Conservation (phyloP, 2,113 vertebrate species). For the Callithrix jacchus region DNA sequence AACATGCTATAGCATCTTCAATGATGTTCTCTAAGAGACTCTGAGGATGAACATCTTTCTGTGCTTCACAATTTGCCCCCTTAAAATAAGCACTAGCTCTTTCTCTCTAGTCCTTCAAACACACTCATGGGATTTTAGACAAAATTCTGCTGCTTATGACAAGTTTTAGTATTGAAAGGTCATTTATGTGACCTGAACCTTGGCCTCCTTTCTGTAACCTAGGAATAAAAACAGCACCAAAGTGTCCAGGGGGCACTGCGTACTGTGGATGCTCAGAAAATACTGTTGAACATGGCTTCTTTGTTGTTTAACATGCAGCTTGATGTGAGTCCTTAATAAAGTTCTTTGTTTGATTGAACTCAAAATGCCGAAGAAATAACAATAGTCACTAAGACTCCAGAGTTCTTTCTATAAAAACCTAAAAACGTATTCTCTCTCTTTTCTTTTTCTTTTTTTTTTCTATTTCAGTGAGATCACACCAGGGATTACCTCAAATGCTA, state of each 20-base stretch:
- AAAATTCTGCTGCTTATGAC: not conserved
- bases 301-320: accelerated
- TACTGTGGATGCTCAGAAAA: not conserved
- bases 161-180: not conserved
- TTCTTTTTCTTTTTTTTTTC: not conserved
- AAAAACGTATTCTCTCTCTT: not conserved
- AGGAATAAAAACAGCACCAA: not conserved
- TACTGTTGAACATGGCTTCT: not conserved
- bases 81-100: not conserved
- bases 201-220: not conserved
- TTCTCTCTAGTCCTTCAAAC: not conserved
- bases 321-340: not conserved
- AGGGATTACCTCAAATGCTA: constrained; percentile 11
- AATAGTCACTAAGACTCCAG: not conserved
- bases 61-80: not conserved
- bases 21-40: not conserved
- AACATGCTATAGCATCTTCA: not conserved
- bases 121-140: not conserved
- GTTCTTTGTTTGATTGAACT: not conserved
- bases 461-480: not conserved
- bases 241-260: accelerated
- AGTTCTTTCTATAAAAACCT: constrained; percentile 1
- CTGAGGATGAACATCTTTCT: not conserved
- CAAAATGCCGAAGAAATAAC: not conserved
- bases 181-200: not conserved